Evolutionary conservation across 2,888 invertebrate genomes (phyloP).

Genomic region (Pherbina coryleti): DNA sequence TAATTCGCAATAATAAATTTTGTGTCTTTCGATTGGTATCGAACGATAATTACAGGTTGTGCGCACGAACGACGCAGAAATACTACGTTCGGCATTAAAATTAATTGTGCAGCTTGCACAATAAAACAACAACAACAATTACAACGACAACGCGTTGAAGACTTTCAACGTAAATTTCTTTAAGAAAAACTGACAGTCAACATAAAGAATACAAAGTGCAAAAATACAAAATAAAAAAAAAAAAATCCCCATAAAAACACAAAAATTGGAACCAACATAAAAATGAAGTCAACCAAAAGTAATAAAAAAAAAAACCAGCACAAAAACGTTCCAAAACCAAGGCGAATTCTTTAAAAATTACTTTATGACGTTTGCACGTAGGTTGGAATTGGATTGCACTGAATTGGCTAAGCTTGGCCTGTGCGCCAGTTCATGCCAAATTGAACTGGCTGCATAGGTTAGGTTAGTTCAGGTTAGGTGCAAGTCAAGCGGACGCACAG

Average conservation of each 20-base stretch:
- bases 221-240: not conserved
- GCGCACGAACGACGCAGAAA: conserved; percentile 44
- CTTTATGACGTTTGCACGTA: conserved; percentile 16
- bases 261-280: not conserved
- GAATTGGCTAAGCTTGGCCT: not conserved
- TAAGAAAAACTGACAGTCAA: not conserved
- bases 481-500: no score
- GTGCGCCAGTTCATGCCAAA: not conserved
- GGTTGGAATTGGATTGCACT: not conserved
- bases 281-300: not conserved
- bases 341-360: conserved; percentile 13
- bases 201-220: not conserved
- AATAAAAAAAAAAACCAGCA: not conserved
- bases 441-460: not conserved
- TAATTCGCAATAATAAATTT: conserved; percentile 69
- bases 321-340: not conserved
- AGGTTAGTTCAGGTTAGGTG: not conserved
- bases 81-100: conserved; percentile 29
- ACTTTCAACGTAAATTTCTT: not conserved
- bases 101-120: conserved; percentile 32
- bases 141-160: not conserved
- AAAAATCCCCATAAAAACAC: no score
- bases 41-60: conserved; percentile 69
- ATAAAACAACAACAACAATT: not conserved
- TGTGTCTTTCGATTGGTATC: conserved; percentile 70